These are phyloP conservation scores for Andrena trimmerana DNA, from an alignment of 2,888 invertebrate genomes.

Conservation along the genomic window DNA sequence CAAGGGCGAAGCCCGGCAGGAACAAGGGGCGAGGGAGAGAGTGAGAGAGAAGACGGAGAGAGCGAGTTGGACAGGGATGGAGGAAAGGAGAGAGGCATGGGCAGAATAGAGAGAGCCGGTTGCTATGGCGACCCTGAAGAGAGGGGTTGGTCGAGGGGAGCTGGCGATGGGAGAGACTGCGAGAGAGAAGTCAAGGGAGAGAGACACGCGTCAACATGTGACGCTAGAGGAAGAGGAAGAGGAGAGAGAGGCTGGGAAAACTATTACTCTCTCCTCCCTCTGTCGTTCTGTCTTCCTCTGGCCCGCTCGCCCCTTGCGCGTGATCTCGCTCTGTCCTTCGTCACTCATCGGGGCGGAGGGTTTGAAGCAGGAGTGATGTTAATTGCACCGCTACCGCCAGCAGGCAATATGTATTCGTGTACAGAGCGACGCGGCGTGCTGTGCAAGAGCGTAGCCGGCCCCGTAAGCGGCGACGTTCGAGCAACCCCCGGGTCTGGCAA, in stretches of 20 bases:
- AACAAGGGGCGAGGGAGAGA: constrained; percentile 37
- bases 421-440: constrained; percentile 63
- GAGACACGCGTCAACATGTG: constrained; percentile 49
- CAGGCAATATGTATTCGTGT: constrained; percentile 75
- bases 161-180: constrained; percentile 41
- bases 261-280: constrained; percentile 70
- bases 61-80: constrained; percentile 48
- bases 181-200: constrained; percentile 34
- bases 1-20: constrained; percentile 58
- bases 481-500: constrained; percentile 11
- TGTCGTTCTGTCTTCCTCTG: constrained; percentile 9
- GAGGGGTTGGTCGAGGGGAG: constrained; percentile 58
- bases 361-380: constrained; percentile 76
- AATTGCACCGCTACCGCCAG: constrained; percentile 77
- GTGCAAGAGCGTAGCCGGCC: constrained; percentile 51
- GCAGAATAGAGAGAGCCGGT: constrained; percentile 69
- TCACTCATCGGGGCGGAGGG: constrained; percentile 65
- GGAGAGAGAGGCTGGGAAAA: constrained; percentile 63
- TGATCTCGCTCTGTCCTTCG: constrained; percentile 47
- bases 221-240: constrained; percentile 43
- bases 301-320: not conserved
- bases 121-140: constrained; percentile 77
- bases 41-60: constrained; percentile 57
- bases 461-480: constrained; percentile 63
- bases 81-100: constrained; percentile 41